Base-by-base conservation (phyloP, 2,113 vertebrate species). In the Pao palembangensis region DNA sequence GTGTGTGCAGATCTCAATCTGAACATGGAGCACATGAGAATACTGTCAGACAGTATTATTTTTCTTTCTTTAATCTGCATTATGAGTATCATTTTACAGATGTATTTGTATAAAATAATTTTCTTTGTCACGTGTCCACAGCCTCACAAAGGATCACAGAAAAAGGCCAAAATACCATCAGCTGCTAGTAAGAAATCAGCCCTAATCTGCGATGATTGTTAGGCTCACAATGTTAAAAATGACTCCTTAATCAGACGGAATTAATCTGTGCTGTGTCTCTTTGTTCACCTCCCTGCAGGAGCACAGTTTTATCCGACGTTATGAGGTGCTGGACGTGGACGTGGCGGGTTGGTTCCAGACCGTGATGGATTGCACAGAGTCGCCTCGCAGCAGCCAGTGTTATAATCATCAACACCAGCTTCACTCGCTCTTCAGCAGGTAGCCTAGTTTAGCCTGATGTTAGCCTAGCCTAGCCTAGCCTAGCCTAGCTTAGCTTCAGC, bases 141-240 rank as follows among this genome's bases (percentile, higher is more conserved):
- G 95, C 91, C 95, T 98, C 90, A 98, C 95, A 91, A 98, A 98
- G 91, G 95, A 98, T 93, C 95, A 98, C 92, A 93, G 94, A 91
- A 98, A 96, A 94, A 93, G 95, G 94, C 95, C 95, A 94, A 98
- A 97, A 94, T 97, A 98, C 85, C 94, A 95, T 89, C 93, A 92
- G 87, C 90, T 98, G 86, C 92, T 97, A 86, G 95, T 97, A 85
- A 93, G 93, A 88, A 59, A 7, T 3, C 5, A 0, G 41, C 34
- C 19, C 1, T 15, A 17, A 8, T 34, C 18, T 41, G 11, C 0
- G 0, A 11, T 6, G 13, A 4, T 25, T 0, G 8, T 49, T n/a
- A 55, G 10, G 2, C 25, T 52, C 14, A 42, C 15, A 43, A 28
- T 28, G 25, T 51, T 23, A 7, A 16, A 8, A 62, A 41, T 16